Conservation (phyloP, 2,113 vertebrate species). For the Mellivora capensis region DNA sequence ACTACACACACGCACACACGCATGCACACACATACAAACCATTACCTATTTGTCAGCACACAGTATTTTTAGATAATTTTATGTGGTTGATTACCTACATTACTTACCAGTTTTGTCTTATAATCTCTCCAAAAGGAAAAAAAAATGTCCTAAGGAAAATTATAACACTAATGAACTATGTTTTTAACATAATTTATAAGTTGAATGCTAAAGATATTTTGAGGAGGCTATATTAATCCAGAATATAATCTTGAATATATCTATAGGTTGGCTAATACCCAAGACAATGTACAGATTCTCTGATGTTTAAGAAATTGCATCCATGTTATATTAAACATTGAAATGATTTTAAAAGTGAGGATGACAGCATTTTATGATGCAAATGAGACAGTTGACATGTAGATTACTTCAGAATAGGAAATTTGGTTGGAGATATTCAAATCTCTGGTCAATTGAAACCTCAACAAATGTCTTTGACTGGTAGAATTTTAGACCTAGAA, state of each 20-base stretch:
- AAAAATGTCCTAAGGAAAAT: neutral
- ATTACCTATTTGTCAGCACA: neutral
- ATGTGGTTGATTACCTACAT: neutral
- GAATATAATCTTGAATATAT: neutral
- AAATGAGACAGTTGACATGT: neutral
- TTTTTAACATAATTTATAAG: neutral
- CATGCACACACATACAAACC: neutral
- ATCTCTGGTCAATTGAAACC: neutral
- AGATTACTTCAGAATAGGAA: neutral
- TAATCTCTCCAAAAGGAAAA: neutral
- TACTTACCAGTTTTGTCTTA: neutral
- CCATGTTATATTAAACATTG: neutral
- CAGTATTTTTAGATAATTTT: neutral
- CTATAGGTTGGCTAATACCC: fast-evolving
- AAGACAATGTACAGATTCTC: neutral
- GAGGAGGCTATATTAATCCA: neutral
- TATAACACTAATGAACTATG: neutral
- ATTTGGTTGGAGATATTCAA: neutral
- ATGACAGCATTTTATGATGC: neutral
- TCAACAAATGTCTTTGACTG: neutral
- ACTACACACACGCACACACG: neutral
- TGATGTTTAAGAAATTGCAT: neutral
- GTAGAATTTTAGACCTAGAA: neutral
- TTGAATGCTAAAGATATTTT: neutral
- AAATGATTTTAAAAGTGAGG: neutral